These are phyloP conservation scores for Argopecten irradians DNA, from an alignment of 1,140 invertebrate species.

Conservation along the genomic window DNA sequence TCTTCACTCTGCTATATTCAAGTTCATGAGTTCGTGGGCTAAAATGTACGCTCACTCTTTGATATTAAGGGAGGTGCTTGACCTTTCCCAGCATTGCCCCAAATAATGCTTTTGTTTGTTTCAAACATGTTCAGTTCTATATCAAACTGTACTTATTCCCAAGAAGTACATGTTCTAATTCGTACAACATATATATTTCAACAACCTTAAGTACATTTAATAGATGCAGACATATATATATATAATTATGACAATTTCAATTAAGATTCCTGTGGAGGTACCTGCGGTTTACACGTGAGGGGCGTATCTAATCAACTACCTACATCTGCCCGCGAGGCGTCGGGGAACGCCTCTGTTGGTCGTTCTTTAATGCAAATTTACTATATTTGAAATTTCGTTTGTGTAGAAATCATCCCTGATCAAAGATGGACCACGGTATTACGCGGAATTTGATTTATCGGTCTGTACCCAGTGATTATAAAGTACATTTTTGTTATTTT, in stretches of 20 bases:
- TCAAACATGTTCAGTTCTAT: too few relatives aligned
- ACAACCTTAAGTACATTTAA: too few relatives aligned
- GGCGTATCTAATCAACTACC: not conserved
- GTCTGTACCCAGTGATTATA: not conserved
- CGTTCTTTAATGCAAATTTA: not conserved
- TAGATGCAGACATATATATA: not conserved
- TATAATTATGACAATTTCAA: too few relatives aligned
- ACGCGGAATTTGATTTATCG: not conserved
- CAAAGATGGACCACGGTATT: not conserved
- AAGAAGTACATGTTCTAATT: too few relatives aligned
- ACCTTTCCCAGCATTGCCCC: too few relatives aligned
- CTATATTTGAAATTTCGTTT: not conserved
- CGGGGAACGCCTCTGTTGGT: not conserved
- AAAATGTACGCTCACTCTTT: too few relatives aligned
- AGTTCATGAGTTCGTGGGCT: too few relatives aligned
- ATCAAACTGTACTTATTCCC: too few relatives aligned
- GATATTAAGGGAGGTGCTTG: too few relatives aligned
- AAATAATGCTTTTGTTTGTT: too few relatives aligned
- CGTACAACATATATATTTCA: too few relatives aligned
- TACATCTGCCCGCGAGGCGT: not conserved
- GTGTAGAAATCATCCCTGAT: not conserved
- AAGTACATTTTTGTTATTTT: not conserved
- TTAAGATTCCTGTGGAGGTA: not conserved
- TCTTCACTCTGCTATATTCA: too few relatives aligned
- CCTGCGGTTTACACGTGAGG: not conserved